phyloP scores from a whole-genome alignment of 1,140 invertebrate species.

The Sycophaga agraensis region DNA sequence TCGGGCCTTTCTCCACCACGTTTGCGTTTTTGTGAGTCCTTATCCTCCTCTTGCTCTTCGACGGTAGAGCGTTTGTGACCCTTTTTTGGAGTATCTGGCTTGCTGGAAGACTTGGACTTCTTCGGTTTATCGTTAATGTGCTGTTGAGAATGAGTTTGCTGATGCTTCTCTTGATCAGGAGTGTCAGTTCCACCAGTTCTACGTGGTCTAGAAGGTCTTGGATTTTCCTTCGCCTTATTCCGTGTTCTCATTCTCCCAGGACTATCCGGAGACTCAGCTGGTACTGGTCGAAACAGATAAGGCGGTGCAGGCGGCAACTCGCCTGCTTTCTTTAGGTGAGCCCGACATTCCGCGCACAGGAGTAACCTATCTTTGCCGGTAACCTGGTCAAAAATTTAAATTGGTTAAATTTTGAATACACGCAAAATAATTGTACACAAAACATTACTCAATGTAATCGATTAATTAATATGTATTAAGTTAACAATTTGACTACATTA shows the following conservation, averaged over 20 bases:
- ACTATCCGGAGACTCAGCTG: slow-evolving; percentile 74
- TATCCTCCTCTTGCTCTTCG: slow-evolving; percentile 65
- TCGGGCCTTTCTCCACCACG: slow-evolving; percentile 62
- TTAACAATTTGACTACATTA: too few species aligned
- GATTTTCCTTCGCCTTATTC: slow-evolving; percentile 78
- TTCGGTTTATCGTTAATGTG: slow-evolving; percentile 60
- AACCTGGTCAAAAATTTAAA: slow-evolving; percentile 59
- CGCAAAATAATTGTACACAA: too few species aligned
- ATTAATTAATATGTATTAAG: too few species aligned
- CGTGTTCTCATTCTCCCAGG: slow-evolving; percentile 85
- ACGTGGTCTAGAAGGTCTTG: slow-evolving; percentile 65
- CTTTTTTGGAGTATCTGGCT: slow-evolving; percentile 70
- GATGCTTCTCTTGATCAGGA: slow-evolving; percentile 67
- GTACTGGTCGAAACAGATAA: slow-evolving; percentile 74
- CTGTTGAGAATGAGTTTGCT: slow-evolving; percentile 20
- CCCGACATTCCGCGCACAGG: slow-evolving; percentile 79
- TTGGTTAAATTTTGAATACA: too few species aligned
- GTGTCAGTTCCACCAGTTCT: slow-evolving; percentile 72
- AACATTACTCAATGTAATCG: too few species aligned
- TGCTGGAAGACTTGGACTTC: slow-evolving; percentile 65
- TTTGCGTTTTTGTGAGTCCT: slow-evolving; percentile 73
- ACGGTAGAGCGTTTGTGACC: slow-evolving; percentile 71
- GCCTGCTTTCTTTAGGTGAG: slow-evolving; percentile 82
- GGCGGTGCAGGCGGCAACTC: slow-evolving; percentile 70
- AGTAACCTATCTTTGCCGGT: slow-evolving; percentile 75